Evolutionary conservation across 1,140 invertebrate species (phyloP).

Genomic region (Parasteatoda tepidariorum): DNA sequence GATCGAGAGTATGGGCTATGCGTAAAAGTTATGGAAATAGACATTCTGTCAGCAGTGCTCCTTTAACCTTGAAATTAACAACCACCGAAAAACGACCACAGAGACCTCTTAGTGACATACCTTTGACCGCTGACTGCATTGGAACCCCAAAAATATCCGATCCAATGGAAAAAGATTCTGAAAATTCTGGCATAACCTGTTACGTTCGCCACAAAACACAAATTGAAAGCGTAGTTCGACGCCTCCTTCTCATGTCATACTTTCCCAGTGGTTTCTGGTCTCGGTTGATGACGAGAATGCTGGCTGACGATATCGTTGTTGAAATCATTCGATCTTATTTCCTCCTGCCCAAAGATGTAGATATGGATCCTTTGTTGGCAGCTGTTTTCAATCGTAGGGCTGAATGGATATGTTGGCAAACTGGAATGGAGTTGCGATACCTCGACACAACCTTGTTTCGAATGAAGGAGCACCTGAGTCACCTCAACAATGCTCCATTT

Average conservation of each 20-base stretch:
- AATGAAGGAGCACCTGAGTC: constrained; percentile 83
- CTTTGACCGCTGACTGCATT: constrained; percentile 43
- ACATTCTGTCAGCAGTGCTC: constrained; percentile 44
- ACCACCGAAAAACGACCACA: constrained; percentile 46
- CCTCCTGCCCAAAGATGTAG: constrained; percentile 74
- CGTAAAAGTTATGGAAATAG: constrained; percentile 70
- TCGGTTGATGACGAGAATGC: constrained; percentile 87
- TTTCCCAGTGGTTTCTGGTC: constrained; percentile 99
- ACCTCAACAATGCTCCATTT: constrained; percentile 66
- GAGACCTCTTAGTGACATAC: constrained; percentile 36
- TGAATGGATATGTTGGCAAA: constrained; percentile 96
- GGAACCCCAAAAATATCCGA: constrained; percentile 43
- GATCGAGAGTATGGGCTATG: constrained; percentile 78
- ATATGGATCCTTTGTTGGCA: constrained; percentile 73
- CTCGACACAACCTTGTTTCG: constrained; percentile 83
- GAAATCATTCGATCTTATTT: constrained; percentile 83
- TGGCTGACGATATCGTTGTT: constrained; percentile 89
- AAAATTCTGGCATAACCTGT: constrained; percentile 26
- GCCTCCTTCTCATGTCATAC: constrained; percentile 91
- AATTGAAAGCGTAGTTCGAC: constrained; percentile 58
- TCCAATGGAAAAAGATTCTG: constrained; percentile 47
- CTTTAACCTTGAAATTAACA: constrained; percentile 42
- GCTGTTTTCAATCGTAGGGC: constrained; percentile 75
- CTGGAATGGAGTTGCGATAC: constrained; percentile 88
- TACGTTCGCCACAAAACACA: constrained; percentile 52